These are phyloP conservation scores for Sebastiscus tertius DNA, from an alignment of 2,797 vertebrate species.

Conservation along the genomic window DNA sequence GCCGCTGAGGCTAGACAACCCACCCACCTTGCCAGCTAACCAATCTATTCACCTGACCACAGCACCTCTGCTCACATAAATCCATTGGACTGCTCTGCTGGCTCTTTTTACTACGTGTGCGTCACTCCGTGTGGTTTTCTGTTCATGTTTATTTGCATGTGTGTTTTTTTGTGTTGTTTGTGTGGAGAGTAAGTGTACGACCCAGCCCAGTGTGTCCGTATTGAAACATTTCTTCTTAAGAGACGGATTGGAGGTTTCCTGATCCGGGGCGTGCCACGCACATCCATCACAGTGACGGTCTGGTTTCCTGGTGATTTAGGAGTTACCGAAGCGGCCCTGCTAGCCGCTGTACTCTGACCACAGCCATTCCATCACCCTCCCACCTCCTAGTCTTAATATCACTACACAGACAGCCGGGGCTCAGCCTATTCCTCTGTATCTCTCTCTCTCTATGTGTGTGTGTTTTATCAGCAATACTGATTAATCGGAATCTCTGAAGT, in stretches of 20 bases:
- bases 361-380: slow-evolving; percentile 60
- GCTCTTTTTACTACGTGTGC: slow-evolving; percentile 6
- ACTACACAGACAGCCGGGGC: slow-evolving; percentile 3
- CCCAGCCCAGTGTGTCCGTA: slow-evolving; percentile 30
- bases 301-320: slow-evolving; percentile 78
- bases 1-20: slow-evolving; percentile 49
- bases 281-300: slow-evolving; percentile 69
- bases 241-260: slow-evolving; percentile 68
- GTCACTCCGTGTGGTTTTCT: slow-evolving; percentile 36
- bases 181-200: slow-evolving; percentile 31
- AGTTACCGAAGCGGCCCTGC: slow-evolving; percentile 53
- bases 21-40: slow-evolving; percentile 68
- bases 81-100: slow-evolving; percentile 49
- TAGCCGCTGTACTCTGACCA: slow-evolving; percentile 56
- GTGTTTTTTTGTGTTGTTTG: slow-evolving; percentile 17
- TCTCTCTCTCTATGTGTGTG: neutral
- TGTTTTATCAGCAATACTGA: neutral
- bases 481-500: neutral
- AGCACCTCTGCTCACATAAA: slow-evolving; percentile 73
- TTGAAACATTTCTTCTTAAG: slow-evolving; percentile 56
- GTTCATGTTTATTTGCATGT: slow-evolving; percentile 48
- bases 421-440: neutral
- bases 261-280: slow-evolving; percentile 66
- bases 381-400: slow-evolving; percentile 36
- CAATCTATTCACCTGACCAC: slow-evolving; percentile 78